These are phyloP conservation scores for Piezodorus guildinii DNA, from an alignment of 1,140 invertebrate species.

Conservation along the genomic window DNA sequence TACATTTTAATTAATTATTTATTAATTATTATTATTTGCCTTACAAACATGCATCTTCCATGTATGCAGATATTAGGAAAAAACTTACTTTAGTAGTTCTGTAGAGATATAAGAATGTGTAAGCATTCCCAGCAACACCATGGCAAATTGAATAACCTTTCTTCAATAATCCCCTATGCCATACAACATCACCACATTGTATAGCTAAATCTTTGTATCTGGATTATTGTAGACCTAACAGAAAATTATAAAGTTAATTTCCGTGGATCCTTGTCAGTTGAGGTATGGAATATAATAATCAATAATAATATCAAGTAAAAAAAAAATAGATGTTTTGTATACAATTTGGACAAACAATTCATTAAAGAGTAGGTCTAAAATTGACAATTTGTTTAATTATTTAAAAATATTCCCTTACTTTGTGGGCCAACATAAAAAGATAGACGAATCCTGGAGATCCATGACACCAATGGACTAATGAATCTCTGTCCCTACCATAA, in stretches of 20 bases:
- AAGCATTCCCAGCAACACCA: slow-evolving; percentile 83
- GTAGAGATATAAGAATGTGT: slow-evolving; percentile 71
- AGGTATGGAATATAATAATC: no score
- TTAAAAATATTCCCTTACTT: no score
- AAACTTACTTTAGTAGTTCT: slow-evolving; percentile 57
- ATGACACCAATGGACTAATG: slow-evolving; percentile 90
- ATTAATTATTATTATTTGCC: no score
- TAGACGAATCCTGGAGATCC: slow-evolving; percentile 82
- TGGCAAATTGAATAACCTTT: slow-evolving; percentile 91
- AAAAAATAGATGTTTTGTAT: no score
- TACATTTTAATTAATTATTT: no score
- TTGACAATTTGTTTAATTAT: not conserved
- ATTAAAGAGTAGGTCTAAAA: not conserved
- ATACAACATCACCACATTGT: slow-evolving; percentile 64
- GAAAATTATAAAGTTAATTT: slow-evolving; percentile 21
- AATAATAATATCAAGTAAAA: no score
- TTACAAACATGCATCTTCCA: not conserved
- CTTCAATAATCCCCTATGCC: slow-evolving; percentile 69
- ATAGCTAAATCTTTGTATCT: slow-evolving; percentile 62
- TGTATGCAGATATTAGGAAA: not conserved
- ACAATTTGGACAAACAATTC: not conserved
- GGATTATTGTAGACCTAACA: slow-evolving; percentile 55
- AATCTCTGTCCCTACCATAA: slow-evolving; percentile 52
- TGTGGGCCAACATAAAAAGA: slow-evolving; percentile 48
- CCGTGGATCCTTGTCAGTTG: no score